A percentile compares a stretch with the other conserved stretches of the same genome.
phyloP scores from a whole-genome alignment of 2,797 vertebrate genomes.

The Sebastes cheni region DNA sequence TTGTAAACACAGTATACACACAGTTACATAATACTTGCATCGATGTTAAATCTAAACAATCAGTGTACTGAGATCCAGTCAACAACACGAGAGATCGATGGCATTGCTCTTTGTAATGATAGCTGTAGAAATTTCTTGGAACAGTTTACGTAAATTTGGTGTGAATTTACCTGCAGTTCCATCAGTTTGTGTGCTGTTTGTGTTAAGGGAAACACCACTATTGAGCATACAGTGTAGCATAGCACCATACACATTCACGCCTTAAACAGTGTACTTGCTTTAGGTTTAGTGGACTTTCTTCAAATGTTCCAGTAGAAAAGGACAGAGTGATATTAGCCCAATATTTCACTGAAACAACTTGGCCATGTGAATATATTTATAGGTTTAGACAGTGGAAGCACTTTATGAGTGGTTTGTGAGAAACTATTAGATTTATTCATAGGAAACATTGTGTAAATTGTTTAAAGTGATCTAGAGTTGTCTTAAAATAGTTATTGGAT shows the following conservation, averaged over 20 bases:
- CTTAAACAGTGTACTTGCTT: slow-evolving; percentile 83
- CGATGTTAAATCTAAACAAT: slow-evolving; percentile 52
- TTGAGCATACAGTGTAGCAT: slow-evolving; percentile 85
- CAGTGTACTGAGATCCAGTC: slow-evolving; percentile 49
- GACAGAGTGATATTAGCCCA: slow-evolving; percentile 36
- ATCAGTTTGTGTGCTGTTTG: slow-evolving; percentile 51
- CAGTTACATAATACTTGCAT: slow-evolving; percentile 69
- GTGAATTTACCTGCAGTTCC: slow-evolving; percentile 67
- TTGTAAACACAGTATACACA: slow-evolving; percentile 82
- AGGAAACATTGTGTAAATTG: slow-evolving; percentile 47
- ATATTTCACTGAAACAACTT: slow-evolving; percentile 46
- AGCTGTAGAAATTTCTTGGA: slow-evolving; percentile 46
- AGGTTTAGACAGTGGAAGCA: slow-evolving; percentile 68
- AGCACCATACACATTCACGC: slow-evolving; percentile 83
- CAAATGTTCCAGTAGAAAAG: slow-evolving; percentile 67
- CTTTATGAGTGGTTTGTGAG: slow-evolving; percentile 74
- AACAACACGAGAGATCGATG: slow-evolving; percentile 53
- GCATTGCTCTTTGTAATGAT: slow-evolving; percentile 58
- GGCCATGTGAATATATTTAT: slow-evolving; percentile 59
- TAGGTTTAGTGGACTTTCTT: slow-evolving; percentile 74
- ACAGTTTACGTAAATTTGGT: slow-evolving; percentile 59
- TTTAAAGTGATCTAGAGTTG: slow-evolving; percentile 59
- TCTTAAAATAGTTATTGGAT: slow-evolving; percentile 56
- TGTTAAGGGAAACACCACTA: slow-evolving; percentile 76
- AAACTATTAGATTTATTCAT: slow-evolving; percentile 58